Base-by-base conservation (phyloP, 2,888 invertebrate species). In the Aplocera efformata region DNA sequence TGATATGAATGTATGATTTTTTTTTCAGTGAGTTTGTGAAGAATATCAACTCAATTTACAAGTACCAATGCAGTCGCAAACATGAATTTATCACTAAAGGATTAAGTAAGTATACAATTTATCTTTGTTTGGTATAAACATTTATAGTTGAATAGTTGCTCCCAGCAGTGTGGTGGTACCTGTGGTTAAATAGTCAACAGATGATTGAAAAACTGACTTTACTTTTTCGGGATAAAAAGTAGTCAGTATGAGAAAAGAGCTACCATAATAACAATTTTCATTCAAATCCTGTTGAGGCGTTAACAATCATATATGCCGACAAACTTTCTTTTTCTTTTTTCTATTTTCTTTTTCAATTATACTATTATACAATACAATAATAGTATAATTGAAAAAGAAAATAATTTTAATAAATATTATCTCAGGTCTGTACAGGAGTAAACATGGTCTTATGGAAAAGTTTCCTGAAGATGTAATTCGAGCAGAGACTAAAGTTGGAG, bases 31-130 rank as follows among this genome's bases (percentile, higher is more conserved):
- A 96, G 85, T 94, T 91, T 82, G 93, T 96, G 25, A 92, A 91
- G 67, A 93, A 92, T 67, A 75, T 90, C 29, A 92, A 92, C 56
- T 84, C 90, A 46, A 94, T 96, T 58, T 93, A 90, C 67, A 92
- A 93, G 39, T 96, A 95, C 76, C 92, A 94, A 63, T 94, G 94
- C 69, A 90, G 90, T 21, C 91, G 91, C 53, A 96, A 96, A 80
- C 88, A 90, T 78, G 95, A 95, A 56, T 95, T 95, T 65, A 95
- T 96, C 57, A 92, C 90, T 63, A 94, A 94, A 80, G 96, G 96
- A 62, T 86, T 94, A 20, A 93, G 96, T 96, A 90, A 89, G 92
- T 88, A 51, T 35, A 13, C 24, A n/a, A 25, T 7, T 7, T 4
- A 7, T 4, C 3, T 7, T 21, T 11, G 6, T 32, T 8, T n/a